A percentile compares a stretch with the other conserved stretches of the same genome.
phyloP scores from a whole-genome alignment of 53 echinoderm and acorn worm genomes.

The Apostichopus leukothele region DNA sequence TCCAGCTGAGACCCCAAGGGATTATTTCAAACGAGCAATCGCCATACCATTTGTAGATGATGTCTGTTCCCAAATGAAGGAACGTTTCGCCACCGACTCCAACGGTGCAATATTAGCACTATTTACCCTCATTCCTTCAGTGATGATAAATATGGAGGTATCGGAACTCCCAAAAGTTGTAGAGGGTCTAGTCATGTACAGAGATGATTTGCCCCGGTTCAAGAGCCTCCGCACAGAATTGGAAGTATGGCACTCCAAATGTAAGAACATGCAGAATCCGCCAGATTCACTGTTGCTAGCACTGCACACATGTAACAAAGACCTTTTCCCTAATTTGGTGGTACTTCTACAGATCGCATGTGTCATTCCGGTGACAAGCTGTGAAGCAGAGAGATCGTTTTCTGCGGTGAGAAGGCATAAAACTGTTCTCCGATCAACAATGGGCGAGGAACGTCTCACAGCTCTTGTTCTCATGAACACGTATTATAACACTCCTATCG shows the following conservation, averaged over 20 bases:
- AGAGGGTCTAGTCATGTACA: background rate
- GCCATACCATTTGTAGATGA: background rate
- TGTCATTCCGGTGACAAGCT: constrained; percentile 31
- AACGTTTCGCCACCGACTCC: constrained; percentile 12
- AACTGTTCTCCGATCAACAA: too few relatives aligned
- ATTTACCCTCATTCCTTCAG: constrained; percentile 25
- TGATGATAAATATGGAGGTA: background rate
- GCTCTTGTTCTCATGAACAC: too few relatives aligned
- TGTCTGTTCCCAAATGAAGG: too few relatives aligned
- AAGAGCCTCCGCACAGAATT: constrained; percentile 26
- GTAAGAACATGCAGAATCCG: background rate
- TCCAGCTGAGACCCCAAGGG: constrained; percentile 46
- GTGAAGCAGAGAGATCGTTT: background rate
- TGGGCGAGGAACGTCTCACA: too few relatives aligned
- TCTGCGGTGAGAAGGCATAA: background rate
- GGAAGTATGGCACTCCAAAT: constrained; percentile 10
- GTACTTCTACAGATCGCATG: constrained; percentile 29
- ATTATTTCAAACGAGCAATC: constrained; percentile 31
- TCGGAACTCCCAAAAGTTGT: constrained; percentile 18
- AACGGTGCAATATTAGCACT: constrained; percentile 9
- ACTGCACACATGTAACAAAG: background rate
- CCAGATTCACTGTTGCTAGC: constrained; percentile 27
- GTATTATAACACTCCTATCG: too few relatives aligned
- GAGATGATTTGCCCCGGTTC: constrained; percentile 23
- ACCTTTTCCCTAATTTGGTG: constrained; percentile 25